A percentile compares a stretch with the other conserved stretches of the same genome.
Evolutionary conservation across 2,888 invertebrate species (phyloP).

Genomic region (Ectemnius lituratus): DNA sequence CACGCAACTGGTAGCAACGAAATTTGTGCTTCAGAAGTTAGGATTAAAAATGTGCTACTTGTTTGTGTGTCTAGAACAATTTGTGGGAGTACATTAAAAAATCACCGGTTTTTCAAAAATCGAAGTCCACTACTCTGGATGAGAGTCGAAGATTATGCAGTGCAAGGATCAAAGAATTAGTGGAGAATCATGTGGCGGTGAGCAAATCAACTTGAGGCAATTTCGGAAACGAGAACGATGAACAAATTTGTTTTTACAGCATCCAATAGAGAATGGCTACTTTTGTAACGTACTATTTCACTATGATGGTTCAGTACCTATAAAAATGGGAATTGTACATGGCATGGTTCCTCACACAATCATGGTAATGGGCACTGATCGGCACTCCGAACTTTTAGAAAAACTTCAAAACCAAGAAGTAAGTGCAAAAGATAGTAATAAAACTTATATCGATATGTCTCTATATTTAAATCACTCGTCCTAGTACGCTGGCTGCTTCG

Average conservation of each 20-base stretch:
- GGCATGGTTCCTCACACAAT: conserved; percentile 79
- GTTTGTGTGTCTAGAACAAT: conserved; percentile 76
- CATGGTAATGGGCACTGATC: conserved; percentile 77
- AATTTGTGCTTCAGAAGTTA: too few species aligned
- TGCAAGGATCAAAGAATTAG: conserved; percentile 52
- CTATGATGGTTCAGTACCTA: conserved; percentile 73
- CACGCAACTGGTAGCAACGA: background rate
- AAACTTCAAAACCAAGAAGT: conserved; percentile 72
- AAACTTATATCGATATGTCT: too few species aligned
- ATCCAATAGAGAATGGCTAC: conserved; percentile 34
- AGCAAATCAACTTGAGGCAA: background rate
- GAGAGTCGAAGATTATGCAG: conserved; percentile 82
- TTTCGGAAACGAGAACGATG: background rate
- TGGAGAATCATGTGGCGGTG: conserved; percentile 57
- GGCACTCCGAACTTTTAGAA: conserved; percentile 75
- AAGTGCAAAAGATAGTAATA: conserved; percentile 33
- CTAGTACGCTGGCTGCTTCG: conserved; percentile 89
- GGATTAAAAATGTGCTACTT: too few species aligned
- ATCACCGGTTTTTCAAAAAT: conserved; percentile 87
- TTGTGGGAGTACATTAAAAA: conserved; percentile 88
- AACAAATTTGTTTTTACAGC: background rate
- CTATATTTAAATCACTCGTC: background rate
- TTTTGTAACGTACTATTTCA: conserved; percentile 66
- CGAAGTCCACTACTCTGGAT: conserved; percentile 82
- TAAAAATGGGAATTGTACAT: conserved; percentile 73